Conservation (phyloP, 2,888 invertebrate genomes). For the Pimpla rufipes region DNA sequence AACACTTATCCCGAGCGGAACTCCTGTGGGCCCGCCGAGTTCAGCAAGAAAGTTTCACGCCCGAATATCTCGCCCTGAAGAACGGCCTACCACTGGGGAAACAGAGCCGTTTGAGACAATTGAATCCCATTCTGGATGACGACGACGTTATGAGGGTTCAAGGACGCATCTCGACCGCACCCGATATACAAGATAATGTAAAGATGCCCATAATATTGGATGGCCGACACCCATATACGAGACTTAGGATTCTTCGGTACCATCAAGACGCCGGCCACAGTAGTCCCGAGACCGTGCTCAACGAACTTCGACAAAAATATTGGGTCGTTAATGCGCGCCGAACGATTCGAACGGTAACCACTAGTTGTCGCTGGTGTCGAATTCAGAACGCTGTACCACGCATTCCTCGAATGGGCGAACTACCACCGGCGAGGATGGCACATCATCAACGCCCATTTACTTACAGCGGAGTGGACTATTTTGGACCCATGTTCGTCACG, state of each 20-base stretch:
- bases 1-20: background rate
- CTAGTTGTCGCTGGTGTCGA: constrained; percentile 53
- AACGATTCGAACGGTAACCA: background rate
- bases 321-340: constrained; percentile 25
- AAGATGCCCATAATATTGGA: too few species aligned
- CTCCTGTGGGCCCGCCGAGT: background rate
- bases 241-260: constrained; percentile 38
- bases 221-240: constrained; percentile 1
- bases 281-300: constrained; percentile 48
- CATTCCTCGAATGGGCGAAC: constrained; percentile 47
- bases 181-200: background rate
- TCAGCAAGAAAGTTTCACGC: constrained; percentile 37
- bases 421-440: constrained; percentile 50
- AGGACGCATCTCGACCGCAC: constrained; percentile 11
- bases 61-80: constrained; percentile 11
- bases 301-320: constrained; percentile 61
- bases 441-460: constrained; percentile 60
- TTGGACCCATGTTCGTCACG: constrained; percentile 68
- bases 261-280: constrained; percentile 46
- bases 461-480: constrained; percentile 65
- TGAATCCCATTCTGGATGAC: constrained; percentile 33
- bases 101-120: constrained; percentile 4
- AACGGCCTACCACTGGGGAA: background rate
- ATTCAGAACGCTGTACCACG: constrained; percentile 46
- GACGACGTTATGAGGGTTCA: constrained; percentile 32